Percentiles rank a stretch among this genome's conserved stretches.
phyloP scores from a whole-genome alignment of 2,888 invertebrate genomes.

The Cephus rjabovi region DNA sequence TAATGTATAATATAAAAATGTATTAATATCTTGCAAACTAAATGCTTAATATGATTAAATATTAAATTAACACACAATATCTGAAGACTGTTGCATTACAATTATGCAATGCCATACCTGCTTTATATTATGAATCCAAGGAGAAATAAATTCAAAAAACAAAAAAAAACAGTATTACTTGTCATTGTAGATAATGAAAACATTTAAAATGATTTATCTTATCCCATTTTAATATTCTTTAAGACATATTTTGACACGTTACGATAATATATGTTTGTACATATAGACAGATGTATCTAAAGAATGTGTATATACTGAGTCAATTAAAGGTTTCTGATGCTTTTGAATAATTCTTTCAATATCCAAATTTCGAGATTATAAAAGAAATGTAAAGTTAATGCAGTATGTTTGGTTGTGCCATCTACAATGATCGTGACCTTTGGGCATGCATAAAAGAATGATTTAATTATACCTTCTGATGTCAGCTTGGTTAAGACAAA shows the following conservation, averaged over 20 bases:
- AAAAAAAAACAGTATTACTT: not conserved
- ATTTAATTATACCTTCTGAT: conserved; percentile 75
- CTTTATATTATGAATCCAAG: not conserved
- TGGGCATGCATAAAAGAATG: not conserved
- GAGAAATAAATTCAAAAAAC: not conserved
- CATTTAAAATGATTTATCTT: not conserved
- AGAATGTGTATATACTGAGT: not conserved
- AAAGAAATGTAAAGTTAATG: not conserved
- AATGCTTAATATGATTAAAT: not conserved
- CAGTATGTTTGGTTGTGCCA: not conserved
- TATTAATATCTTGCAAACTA: not conserved
- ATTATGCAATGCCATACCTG: not conserved
- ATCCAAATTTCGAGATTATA: not conserved
- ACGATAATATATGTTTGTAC: not conserved
- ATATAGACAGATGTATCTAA: not conserved
- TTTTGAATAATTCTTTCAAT: not conserved
- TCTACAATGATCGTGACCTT: not conserved
- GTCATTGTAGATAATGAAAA: not conserved
- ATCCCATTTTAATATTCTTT: not conserved
- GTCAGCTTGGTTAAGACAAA: conserved; percentile 96
- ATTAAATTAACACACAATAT: not conserved
- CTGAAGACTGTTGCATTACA: not conserved
- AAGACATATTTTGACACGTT: not conserved
- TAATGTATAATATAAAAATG: not conserved
- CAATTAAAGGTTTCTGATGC: not conserved